Percentiles rank a stretch among this genome's conserved stretches.
These are phyloP conservation scores for Menura novaehollandiae DNA, from an alignment of 2,113 vertebrate genomes.

Conservation along the genomic window DNA sequence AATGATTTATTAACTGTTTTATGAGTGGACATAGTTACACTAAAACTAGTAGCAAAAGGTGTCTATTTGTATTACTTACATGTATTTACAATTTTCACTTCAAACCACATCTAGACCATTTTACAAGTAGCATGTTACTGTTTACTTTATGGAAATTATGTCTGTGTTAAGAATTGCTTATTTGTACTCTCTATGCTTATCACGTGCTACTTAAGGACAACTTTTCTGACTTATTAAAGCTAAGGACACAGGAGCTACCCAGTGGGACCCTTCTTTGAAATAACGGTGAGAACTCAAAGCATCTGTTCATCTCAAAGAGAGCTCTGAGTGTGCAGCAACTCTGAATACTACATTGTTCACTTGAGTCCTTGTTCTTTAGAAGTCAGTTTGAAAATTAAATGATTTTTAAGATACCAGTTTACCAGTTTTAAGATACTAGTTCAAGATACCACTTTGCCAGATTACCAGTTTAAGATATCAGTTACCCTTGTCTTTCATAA, in stretches of 20 bases:
- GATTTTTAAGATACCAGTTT: not conserved
- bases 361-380: not conserved
- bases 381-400: not conserved
- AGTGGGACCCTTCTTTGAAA: not conserved
- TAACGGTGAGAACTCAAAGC: not conserved
- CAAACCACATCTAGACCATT: not conserved
- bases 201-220: rapidly evolving
- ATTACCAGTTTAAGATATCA: not conserved
- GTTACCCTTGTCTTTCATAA: not conserved
- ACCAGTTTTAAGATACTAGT: not conserved
- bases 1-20: not conserved
- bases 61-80: not conserved
- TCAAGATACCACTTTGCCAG: not conserved
- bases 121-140: not conserved
- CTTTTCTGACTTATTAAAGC: not conserved
- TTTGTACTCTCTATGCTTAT: not conserved
- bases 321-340: not conserved
- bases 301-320: not conserved
- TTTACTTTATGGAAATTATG: not conserved
- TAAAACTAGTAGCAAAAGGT: not conserved
- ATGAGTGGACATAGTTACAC: not conserved
- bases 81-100: not conserved
- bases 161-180: not conserved
- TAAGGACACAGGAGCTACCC: not conserved
- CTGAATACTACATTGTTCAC: not conserved